Conservation (phyloP, 2,113 vertebrate species). For the Chaenogobius annularis region DNA sequence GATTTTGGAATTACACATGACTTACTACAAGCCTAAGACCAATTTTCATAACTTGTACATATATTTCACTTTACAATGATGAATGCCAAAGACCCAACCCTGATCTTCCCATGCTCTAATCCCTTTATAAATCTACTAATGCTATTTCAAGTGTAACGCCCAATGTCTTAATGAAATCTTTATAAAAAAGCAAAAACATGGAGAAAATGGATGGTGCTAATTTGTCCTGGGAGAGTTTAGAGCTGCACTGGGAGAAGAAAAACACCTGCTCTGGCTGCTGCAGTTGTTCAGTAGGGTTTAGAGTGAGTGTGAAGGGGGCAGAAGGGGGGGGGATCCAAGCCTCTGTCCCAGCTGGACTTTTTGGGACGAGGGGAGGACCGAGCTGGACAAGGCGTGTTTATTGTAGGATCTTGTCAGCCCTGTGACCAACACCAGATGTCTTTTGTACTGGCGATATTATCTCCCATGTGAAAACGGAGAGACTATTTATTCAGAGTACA, state of each 20-base stretch:
- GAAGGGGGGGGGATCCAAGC: conserved; percentile 28
- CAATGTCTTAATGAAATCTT: conserved; percentile 8
- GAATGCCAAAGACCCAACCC: conserved; percentile 4
- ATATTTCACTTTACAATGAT: conserved; percentile 14
- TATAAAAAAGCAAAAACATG: not conserved
- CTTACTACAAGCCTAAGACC: conserved; percentile 26
- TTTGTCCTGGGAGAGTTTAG: conserved; percentile 42
- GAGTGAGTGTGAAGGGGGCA: conserved; percentile 4
- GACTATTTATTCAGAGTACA: conserved; percentile 17
- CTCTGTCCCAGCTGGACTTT: conserved; percentile 55
- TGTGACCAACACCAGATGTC: conserved; percentile 65
- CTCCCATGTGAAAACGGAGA: conserved; percentile 19
- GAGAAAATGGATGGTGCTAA: conserved; percentile 27
- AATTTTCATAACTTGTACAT: conserved; percentile 18
- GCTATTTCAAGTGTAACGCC: conserved; percentile 31
- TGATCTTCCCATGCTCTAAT: not conserved
- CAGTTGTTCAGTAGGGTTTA: conserved; percentile 47
- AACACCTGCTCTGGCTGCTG: conserved; percentile 60
- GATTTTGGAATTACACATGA: conserved; percentile 23
- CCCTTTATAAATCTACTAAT: conserved; percentile 25
- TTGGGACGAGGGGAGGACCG: conserved; percentile 50
- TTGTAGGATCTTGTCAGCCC: conserved; percentile 58
- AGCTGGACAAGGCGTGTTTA: conserved; percentile 65
- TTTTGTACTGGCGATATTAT: conserved; percentile 42
- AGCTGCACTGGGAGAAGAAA: conserved; percentile 42